Evolutionary conservation across 1,140 invertebrate species (phyloP).

Genomic region (Drosophila pallidifrons): DNA sequence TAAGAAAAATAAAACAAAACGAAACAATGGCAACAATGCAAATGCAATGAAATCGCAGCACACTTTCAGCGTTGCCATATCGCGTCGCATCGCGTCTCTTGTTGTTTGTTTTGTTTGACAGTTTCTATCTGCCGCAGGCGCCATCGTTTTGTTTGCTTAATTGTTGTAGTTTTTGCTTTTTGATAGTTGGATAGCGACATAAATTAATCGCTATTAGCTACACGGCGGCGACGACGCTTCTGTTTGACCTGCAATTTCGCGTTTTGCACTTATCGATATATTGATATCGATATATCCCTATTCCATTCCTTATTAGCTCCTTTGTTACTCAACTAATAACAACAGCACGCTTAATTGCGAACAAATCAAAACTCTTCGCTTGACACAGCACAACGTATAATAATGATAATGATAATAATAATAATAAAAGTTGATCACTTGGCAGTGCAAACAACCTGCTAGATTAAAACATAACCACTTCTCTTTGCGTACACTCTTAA

Average conservation of each 20-base stretch:
- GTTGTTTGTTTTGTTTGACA: constrained; percentile 80
- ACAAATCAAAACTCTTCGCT: constrained; percentile 18
- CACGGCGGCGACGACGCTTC: no score
- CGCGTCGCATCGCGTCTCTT: constrained; percentile 71
- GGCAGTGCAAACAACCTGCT: constrained; percentile 66
- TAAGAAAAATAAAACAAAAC: constrained; percentile 28
- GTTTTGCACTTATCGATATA: background rate
- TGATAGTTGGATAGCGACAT: constrained; percentile 39
- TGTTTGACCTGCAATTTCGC: background rate
- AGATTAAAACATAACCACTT: constrained; percentile 28
- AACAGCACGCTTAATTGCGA: constrained; percentile 29
- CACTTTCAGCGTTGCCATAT: constrained; percentile 70
- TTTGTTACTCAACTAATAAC: background rate
- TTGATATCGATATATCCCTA: no score
- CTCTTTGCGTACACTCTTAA: constrained; percentile 50
- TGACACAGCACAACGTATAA: constrained; percentile 18
- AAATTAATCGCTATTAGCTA: constrained; percentile 7
- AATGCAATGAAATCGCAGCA: constrained; percentile 55
- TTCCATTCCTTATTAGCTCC: no score
- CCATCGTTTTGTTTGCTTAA: constrained; percentile 73
- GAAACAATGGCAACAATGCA: constrained; percentile 40
- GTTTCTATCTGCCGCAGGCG: constrained; percentile 60
- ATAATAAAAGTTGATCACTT: constrained; percentile 56
- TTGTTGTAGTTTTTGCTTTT: constrained; percentile 50
- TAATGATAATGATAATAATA: constrained; percentile 63